These are phyloP conservation scores for Platyura marginata DNA, from an alignment of 1,140 invertebrate genomes.

Conservation along the genomic window DNA sequence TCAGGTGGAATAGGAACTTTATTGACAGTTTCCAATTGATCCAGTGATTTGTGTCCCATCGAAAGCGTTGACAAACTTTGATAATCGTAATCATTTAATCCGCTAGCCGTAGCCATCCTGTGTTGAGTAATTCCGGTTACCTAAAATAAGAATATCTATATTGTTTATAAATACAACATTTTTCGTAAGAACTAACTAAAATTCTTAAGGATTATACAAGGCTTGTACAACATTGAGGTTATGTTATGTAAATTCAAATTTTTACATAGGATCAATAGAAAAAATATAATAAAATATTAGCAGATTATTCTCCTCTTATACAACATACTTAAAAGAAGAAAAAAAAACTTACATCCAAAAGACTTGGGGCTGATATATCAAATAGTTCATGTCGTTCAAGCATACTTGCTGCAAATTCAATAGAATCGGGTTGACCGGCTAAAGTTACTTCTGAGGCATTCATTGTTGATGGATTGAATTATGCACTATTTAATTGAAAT, in stretches of 20 bases:
- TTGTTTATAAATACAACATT: too few relatives aligned
- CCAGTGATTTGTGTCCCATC: conserved; percentile 39
- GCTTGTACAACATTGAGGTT: too few relatives aligned
- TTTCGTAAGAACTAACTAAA: too few relatives aligned
- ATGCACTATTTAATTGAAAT: too few relatives aligned
- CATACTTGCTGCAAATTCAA: conserved; percentile 15
- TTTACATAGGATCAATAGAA: not conserved
- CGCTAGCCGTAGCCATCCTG: conserved; percentile 38
- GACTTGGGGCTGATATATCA: conserved; percentile 15
- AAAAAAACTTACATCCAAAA: conserved; percentile 13
- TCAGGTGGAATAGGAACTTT: conserved; percentile 79
- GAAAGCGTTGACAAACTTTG: conserved; percentile 49
- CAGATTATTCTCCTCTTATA: not conserved
- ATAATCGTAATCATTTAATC: conserved; percentile 79
- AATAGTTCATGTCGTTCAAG: conserved; percentile 16
- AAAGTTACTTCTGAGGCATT: not conserved
- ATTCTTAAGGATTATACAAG: too few relatives aligned
- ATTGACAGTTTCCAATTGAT: conserved; percentile 61
- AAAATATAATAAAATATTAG: not conserved
- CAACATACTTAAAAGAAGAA: not conserved
- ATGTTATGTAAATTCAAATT: too few relatives aligned
- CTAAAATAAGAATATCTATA: too few relatives aligned
- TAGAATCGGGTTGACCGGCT: not conserved
- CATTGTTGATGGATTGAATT: not conserved
- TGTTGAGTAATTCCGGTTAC: conserved; percentile 20